A percentile compares a stretch with the other conserved stretches of the same genome.
Conservation (phyloP, 2,113 vertebrate genomes). For the Carassius auratus region DNA sequence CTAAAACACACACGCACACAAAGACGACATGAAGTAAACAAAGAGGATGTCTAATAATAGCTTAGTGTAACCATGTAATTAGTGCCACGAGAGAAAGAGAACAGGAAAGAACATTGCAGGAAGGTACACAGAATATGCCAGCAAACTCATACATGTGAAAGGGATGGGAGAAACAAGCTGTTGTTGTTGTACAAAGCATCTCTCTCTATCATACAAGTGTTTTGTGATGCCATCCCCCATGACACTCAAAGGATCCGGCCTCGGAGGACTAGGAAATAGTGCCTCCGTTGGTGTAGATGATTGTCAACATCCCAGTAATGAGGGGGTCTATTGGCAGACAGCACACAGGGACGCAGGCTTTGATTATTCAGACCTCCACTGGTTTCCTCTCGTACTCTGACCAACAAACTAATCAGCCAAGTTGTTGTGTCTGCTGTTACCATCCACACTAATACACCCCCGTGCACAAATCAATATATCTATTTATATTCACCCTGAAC, state of each 20-base stretch:
- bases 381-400: slow-evolving; percentile 52
- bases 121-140: slow-evolving; percentile 27
- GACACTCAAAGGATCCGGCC: slow-evolving; percentile 39
- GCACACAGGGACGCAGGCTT: slow-evolving; percentile 43
- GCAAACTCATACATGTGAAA: slow-evolving; percentile 7
- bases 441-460: slow-evolving; percentile 33
- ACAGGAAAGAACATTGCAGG: slow-evolving; percentile 13
- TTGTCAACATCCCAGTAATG: slow-evolving; percentile 55
- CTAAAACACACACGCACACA: slow-evolving; percentile 15
- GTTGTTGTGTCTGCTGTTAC: slow-evolving; percentile 44
- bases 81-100: slow-evolving; percentile 39
- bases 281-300: slow-evolving; percentile 47
- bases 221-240: slow-evolving; percentile 6
- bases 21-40: slow-evolving; percentile 48
- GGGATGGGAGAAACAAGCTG: slow-evolving; percentile 19
- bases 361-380: slow-evolving; percentile 53
- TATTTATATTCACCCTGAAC: slow-evolving; percentile 47
- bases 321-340: slow-evolving; percentile 57
- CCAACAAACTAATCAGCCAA: slow-evolving; percentile 60
- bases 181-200: slow-evolving; percentile 28
- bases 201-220: slow-evolving; percentile 37
- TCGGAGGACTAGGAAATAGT: slow-evolving; percentile 44
- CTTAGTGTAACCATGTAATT: slow-evolving; percentile 53
- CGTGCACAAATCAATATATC: slow-evolving; percentile 34
- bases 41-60: slow-evolving; percentile 54